Base-by-base conservation (phyloP, 37 sponge, comb jelly and placozoan genomes). In the Mnemiopsis leidyi region DNA sequence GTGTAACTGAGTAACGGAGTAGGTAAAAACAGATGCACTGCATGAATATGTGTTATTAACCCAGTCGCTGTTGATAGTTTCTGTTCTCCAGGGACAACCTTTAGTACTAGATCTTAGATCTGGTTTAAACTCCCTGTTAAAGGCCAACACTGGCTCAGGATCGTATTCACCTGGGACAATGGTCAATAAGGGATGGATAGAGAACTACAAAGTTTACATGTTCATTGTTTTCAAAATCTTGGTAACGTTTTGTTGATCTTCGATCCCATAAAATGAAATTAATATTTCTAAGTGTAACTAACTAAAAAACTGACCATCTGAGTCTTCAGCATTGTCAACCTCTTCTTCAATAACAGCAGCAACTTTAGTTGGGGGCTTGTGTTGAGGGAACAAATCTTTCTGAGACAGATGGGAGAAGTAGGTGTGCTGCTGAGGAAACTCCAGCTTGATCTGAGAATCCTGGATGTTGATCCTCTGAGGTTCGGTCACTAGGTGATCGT, bases 391-490 rank as follows among this genome's bases (percentile, higher is more conserved):
- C 23, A 79, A 1, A 23, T 79, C 82, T 38, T 79, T 79, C 38
- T 32, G 38, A 2, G 82, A 79, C 5, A 79, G 82, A 26, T 79
- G 82, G 38, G 82, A 79, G 82, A 31, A 79, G 82, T 79, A 79
- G 5, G 7, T 30, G 36, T 79, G 82, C 36, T 79, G 36, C 38
- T 79, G 35, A 2, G 82, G 82, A 26, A 79, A 79, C 16, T 36
- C 28, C 38, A 79, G 38, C 16, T 2, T 5, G 82, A 79, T 79
- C 37, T 79, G 82, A 38, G 38, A 36, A 1, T 79, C 82, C 82
- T 79, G 82, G 36, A 79, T 79, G 82, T 79, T 79, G 38, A 32
- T 79, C 37, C 36, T 79, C 82, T 79, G 82, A 5, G 82, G 82
- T 23, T 79, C 82, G 1, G 36, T 26, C 7, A 79, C 82, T 16